Evolutionary conservation across 2,113 vertebrate species (phyloP).

Genomic region (Perca flavescens): DNA sequence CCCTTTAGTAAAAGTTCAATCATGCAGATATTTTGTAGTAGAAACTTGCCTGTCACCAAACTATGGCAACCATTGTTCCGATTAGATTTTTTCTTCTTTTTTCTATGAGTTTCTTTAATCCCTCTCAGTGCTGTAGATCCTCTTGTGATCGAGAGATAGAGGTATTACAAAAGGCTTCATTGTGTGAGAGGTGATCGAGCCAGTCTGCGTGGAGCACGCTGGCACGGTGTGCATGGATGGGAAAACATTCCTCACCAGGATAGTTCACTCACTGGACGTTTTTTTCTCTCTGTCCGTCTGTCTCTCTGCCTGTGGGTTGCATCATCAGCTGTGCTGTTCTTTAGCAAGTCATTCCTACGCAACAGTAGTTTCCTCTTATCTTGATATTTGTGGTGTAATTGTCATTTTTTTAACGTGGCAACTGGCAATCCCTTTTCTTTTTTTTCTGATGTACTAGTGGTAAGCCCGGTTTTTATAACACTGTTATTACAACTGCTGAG

Average conservation of each 20-base stretch:
- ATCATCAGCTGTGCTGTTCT: slow-evolving; percentile 23
- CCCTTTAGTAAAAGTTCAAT: background rate
- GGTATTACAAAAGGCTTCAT: slow-evolving; percentile 65
- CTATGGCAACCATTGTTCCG: background rate
- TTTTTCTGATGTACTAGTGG: background rate
- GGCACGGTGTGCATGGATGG: slow-evolving; percentile 8
- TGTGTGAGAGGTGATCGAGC: slow-evolving; percentile 53
- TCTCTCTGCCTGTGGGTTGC: slow-evolving; percentile 26
- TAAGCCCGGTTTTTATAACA: slow-evolving; percentile 22
- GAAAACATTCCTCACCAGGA: slow-evolving; percentile 46
- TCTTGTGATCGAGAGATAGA: slow-evolving; percentile 12
- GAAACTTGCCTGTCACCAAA: background rate
- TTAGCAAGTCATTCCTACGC: slow-evolving; percentile 78
- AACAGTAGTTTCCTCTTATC: slow-evolving; percentile 25
- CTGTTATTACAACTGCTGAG: slow-evolving; percentile 39
- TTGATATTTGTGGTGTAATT: background rate
- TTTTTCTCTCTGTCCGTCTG: background rate
- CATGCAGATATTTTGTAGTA: background rate
- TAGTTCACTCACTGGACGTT: slow-evolving; percentile 30
- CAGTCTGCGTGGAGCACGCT: slow-evolving; percentile 20
- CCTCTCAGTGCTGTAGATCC: slow-evolving; percentile 14
- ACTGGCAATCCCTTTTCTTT: background rate
- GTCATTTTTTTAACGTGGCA: slow-evolving; percentile 17
- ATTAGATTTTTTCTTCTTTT: background rate
- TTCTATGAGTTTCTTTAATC: background rate